Conservation (phyloP, 2,113 vertebrate species). For the Myrmecophaga tridactyla region DNA sequence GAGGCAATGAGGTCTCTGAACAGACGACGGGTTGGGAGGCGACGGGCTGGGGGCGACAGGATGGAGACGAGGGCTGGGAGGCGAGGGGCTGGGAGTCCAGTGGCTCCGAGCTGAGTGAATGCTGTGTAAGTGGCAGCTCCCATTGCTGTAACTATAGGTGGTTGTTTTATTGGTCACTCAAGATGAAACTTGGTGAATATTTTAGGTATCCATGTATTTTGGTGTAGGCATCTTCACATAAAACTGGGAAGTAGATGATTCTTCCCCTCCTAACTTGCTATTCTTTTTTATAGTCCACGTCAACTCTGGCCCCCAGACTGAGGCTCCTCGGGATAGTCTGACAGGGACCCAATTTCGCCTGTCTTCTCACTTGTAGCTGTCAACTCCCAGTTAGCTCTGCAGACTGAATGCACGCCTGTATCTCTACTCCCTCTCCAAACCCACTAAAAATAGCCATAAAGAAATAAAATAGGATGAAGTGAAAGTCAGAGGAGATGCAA, state of each 20-base stretch:
- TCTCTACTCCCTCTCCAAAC: not conserved
- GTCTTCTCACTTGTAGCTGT: not conserved
- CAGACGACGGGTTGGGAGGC: too few relatives aligned
- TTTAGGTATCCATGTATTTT: not conserved
- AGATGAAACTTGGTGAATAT: not conserved
- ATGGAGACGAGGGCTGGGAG: not conserved
- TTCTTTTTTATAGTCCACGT: not conserved
- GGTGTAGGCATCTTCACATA: not conserved
- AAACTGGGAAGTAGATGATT: not conserved
- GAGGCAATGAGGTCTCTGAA: not conserved
- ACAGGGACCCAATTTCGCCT: not conserved
- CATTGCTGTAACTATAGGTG: not conserved
- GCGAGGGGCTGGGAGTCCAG: not conserved
- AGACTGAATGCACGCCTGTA: not conserved
- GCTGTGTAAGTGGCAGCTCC: not conserved
- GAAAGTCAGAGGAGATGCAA: not conserved
- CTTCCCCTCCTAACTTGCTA: not conserved
- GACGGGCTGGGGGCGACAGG: too few relatives aligned
- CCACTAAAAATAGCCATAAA: not conserved
- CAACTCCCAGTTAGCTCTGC: not conserved
- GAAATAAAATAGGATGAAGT: not conserved
- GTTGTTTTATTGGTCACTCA: not conserved
- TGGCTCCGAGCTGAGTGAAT: rapidly evolving
- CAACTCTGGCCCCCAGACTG: not conserved
- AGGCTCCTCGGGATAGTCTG: not conserved